These are phyloP conservation scores for Ormyrus nitidulus DNA, from an alignment of 2,888 invertebrate species.

Conservation along the genomic window DNA sequence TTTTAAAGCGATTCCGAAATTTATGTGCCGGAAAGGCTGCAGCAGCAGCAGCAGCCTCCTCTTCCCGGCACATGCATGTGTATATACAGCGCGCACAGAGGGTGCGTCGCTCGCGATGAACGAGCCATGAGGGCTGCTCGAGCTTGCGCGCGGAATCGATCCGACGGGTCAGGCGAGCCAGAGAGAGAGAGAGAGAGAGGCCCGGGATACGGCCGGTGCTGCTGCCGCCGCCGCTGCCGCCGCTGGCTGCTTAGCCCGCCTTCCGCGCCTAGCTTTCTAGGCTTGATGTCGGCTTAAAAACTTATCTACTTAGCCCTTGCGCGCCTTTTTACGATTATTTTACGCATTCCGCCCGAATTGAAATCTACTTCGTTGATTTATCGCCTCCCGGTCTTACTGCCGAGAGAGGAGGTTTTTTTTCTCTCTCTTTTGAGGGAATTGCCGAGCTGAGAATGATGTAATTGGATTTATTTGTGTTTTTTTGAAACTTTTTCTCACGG, in stretches of 20 bases:
- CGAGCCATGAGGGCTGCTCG: conserved; percentile 23
- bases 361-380: conserved; percentile 46
- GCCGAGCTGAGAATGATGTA: conserved; percentile 2
- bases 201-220: conserved; percentile 53
- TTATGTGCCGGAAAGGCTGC: conserved; percentile 50
- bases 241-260: conserved; percentile 41
- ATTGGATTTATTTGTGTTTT: conserved; percentile 24
- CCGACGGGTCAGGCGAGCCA: conserved; percentile 25
- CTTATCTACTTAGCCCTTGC: conserved; percentile 43
- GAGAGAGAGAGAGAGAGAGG: conserved; percentile 15
- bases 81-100: neutral
- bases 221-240: conserved; percentile 27
- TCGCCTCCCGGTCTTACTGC: conserved; percentile 16
- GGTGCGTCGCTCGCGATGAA: conserved; percentile 27
- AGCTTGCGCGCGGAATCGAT: conserved; percentile 63
- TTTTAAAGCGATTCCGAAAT: conserved; percentile 51
- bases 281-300: conserved; percentile 33
- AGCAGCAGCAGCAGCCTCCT: neutral
- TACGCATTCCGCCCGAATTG: conserved; percentile 43
- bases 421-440: neutral
- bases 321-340: conserved; percentile 44
- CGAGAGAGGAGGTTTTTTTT: conserved; percentile 4
- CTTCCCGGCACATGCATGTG: conserved; percentile 12
- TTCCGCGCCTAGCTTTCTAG: conserved; percentile 4
- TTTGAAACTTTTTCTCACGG: neutral